Evolutionary conservation across 2,113 vertebrate species (phyloP).

Genomic region (Ochotona princeps): DNA sequence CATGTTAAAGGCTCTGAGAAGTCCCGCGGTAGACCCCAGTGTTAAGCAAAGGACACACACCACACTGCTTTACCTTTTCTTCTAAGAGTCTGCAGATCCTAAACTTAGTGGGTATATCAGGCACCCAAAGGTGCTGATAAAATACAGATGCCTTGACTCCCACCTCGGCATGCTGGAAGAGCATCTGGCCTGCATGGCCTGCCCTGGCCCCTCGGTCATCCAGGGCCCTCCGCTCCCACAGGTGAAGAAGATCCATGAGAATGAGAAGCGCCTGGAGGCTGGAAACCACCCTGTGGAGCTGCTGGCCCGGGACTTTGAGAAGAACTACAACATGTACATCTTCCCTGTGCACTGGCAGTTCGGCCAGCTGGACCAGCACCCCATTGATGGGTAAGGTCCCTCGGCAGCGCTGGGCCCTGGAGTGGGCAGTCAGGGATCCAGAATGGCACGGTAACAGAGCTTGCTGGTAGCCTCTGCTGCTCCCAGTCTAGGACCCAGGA

Average conservation of each 20-base stretch:
- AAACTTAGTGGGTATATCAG: too few species aligned
- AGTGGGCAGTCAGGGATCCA: rapidly evolving
- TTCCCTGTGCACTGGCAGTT: slow-evolving; percentile 99
- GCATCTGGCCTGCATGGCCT: not conserved
- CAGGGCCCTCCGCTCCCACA: slow-evolving; percentile 44
- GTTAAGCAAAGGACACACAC: not conserved
- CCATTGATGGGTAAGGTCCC: slow-evolving; percentile 91
- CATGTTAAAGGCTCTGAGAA: not conserved
- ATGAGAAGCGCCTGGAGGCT: slow-evolving; percentile 95
- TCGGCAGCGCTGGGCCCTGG: not conserved
- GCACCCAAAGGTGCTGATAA: not conserved
- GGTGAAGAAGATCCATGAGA: slow-evolving; percentile 99
- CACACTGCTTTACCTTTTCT: not conserved
- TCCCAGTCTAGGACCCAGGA: not conserved
- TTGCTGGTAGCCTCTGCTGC: not conserved
- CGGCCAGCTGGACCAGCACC: slow-evolving; percentile 97
- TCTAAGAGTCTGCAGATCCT: not conserved
- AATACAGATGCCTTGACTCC: not conserved
- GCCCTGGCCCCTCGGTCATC: not conserved
- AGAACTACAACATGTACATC: slow-evolving; percentile 99
- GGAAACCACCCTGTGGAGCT: slow-evolving; percentile 96
- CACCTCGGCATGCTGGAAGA: not conserved
- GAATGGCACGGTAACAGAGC: not conserved
- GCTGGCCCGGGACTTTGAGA: slow-evolving; percentile 96
- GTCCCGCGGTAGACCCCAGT: too few species aligned